Conservation (phyloP, 2,888 invertebrate species). For the Melanargia galathea region DNA sequence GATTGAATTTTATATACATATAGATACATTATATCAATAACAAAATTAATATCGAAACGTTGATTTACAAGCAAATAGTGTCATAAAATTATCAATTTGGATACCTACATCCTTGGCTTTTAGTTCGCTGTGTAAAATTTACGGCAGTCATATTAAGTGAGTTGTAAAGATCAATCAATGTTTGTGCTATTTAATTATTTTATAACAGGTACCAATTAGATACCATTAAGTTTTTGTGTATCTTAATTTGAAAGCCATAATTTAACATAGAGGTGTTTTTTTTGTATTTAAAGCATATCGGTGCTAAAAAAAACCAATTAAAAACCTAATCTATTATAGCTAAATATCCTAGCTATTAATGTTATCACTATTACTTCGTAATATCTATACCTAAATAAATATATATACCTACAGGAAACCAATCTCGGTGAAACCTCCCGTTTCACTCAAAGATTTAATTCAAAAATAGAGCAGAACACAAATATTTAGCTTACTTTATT, state of each 20-base stretch:
- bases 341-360: neutral
- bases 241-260: neutral
- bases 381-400: neutral
- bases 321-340: neutral
- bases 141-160: slow-evolving; percentile 25
- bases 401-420: neutral
- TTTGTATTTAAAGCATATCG: neutral
- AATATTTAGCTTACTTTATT: too few relatives aligned
- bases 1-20: neutral
- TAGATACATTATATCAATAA: too few relatives aligned
- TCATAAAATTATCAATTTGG: slow-evolving; percentile 26
- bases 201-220: slow-evolving; percentile 30
- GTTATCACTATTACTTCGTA: neutral
- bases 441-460: neutral
- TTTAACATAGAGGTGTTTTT: neutral
- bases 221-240: slow-evolving; percentile 30
- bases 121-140: slow-evolving; percentile 22
- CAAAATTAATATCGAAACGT: neutral
- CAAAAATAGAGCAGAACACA: neutral
- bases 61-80: neutral
- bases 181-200: slow-evolving; percentile 17
- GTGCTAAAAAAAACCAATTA: neutral
- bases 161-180: slow-evolving; percentile 29
- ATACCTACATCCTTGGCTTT: slow-evolving; percentile 29
- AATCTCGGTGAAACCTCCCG: neutral